Evolutionary conservation across 2,888 invertebrate species (phyloP), one percentile per base, ranked within the genome.

Genomic region (Psococerastis gibbosa): DNA sequence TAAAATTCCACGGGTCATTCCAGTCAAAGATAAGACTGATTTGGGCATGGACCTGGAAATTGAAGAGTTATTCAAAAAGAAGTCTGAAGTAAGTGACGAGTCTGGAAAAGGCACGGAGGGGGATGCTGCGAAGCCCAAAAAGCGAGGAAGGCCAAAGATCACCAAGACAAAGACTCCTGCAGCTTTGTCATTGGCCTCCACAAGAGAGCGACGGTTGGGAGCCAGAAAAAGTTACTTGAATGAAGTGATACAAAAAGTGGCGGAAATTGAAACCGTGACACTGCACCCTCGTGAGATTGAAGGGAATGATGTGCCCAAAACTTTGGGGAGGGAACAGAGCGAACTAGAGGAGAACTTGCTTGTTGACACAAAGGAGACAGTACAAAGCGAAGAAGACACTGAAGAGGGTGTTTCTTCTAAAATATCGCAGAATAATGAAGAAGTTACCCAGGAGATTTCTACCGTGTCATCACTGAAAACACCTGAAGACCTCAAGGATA

Each of bases 1-100:
- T 49, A 78, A 78, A 63, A 75, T 78, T 50, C 74, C 77, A 1
- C 63, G 77, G 43, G 69, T 75, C 4, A 66, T 68, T 46, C 56
- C 58, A 33, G 34, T 27, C 32, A 43, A 23, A n/a, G 47, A 42
- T 22, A 43, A 43, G 20, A 33, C 43, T 9, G 16, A 20, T 16
- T 20, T 22, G 4, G 32, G 44, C n/a, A 44, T 44, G 16, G 43
- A 44, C 17, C 23, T 46, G 1, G 27, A 55, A 56, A 46, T 58
- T 52, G 50, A 55, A 11, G 48, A 57, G 11, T 57, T 58, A 41
- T 60, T 57, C 3, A 55, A 33, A n/a, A 33, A n/a, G 34, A 42
- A 3, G 18, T 31, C 20, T 52, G 17, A 52, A 3, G 22, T 54
- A 11, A 59, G 60, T 43, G 49, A 50, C 41, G 38, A 34, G 22